Conservation (phyloP, 2,888 invertebrate genomes). For the Drosophila ezoana region DNA sequence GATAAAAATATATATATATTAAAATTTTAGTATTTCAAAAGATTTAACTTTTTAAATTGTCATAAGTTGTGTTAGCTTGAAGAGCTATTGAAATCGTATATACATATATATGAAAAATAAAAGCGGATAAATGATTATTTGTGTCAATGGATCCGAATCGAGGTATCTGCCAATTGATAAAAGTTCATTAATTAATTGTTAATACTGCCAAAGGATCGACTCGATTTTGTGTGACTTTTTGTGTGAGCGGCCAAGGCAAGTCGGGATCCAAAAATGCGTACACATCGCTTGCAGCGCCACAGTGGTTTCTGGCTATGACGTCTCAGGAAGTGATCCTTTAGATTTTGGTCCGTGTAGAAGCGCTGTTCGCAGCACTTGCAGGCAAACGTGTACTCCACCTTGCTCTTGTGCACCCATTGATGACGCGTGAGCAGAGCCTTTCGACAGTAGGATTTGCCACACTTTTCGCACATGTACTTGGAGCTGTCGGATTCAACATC, state of each 20-base stretch:
- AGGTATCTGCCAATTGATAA: not conserved
- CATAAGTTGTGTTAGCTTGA: constrained; percentile 71
- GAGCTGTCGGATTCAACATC: not conserved
- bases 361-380: constrained; percentile 53
- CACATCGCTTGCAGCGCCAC: constrained; percentile 74
- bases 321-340: constrained; percentile 71
- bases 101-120: constrained; percentile 59
- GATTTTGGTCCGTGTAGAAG: constrained; percentile 65
- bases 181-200: not conserved
- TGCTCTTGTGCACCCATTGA: constrained; percentile 46
- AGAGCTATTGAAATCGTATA: constrained; percentile 68
- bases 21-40: constrained; percentile 58
- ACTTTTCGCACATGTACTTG: constrained; percentile 70
- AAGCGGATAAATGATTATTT: constrained; percentile 61
- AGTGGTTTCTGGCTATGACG: constrained; percentile 64
- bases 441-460: constrained; percentile 74
- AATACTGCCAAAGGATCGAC: not conserved
- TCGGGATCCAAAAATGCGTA: constrained; percentile 62
- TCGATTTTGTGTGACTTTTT: constrained; percentile 48
- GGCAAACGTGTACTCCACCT: constrained; percentile 32
- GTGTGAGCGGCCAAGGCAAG: constrained; percentile 64
- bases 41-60: constrained; percentile 57
- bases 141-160: constrained; percentile 20
- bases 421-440: constrained; percentile 60
- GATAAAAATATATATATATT: constrained; percentile 37